Percentiles rank a stretch among this genome's conserved stretches.
Conservation (phyloP, 2,888 invertebrate genomes). For the Netelia virgata region DNA sequence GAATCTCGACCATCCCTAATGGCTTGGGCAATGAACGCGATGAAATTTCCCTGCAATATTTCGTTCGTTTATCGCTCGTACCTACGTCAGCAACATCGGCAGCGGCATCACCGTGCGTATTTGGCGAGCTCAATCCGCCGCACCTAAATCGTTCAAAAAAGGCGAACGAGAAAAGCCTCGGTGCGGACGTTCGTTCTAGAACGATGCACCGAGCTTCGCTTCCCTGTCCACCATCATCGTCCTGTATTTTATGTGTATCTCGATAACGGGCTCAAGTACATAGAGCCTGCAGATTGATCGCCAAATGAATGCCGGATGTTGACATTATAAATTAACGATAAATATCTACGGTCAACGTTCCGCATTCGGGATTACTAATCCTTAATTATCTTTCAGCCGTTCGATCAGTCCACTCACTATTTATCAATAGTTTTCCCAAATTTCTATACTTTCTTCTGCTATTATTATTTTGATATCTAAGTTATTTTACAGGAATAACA, state of each 20-base stretch:
- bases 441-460: no score
- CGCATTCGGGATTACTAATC: not conserved
- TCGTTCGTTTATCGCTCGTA: slow-evolving; percentile 62
- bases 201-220: not conserved
- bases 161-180: slow-evolving; percentile 3
- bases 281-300: slow-evolving; percentile 10
- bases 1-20: slow-evolving; percentile 24
- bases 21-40: slow-evolving; percentile 31
- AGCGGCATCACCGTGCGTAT: slow-evolving; percentile 43
- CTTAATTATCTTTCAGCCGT: not conserved
- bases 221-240: slow-evolving; percentile 17
- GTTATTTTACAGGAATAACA: no score
- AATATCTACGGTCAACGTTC: not conserved
- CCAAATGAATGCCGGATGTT: not conserved
- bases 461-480: no score
- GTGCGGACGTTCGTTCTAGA: slow-evolving; percentile 46
- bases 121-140: slow-evolving; percentile 63
- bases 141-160: slow-evolving; percentile 66
- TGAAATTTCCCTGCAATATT: slow-evolving; percentile 62
- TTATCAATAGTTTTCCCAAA: no score
- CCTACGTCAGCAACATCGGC: slow-evolving; percentile 3
- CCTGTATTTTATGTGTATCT: slow-evolving; percentile 16
- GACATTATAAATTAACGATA: not conserved
- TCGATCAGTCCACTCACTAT: no score
- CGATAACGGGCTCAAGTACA: slow-evolving; percentile 33